phyloP scores from a whole-genome alignment of 2,888 invertebrate genomes.

The Esperia sulphurella region DNA sequence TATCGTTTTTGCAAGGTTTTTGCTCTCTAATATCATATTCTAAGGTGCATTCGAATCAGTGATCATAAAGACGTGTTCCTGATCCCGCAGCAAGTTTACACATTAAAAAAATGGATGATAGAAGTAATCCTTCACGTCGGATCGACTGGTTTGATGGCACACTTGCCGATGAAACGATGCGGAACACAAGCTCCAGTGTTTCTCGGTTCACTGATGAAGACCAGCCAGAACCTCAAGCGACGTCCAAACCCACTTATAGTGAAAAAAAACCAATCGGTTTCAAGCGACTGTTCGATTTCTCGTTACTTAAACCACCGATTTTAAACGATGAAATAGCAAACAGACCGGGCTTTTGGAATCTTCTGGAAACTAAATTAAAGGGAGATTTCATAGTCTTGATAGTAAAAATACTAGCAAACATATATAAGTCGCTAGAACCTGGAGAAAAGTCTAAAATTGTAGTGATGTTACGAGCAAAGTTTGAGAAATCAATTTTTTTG shows the following conservation, averaged over 20 bases:
- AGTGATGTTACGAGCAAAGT: conserved; percentile 42
- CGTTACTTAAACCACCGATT: conserved; percentile 51
- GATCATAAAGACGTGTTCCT: too few relatives aligned
- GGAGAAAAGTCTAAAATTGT: conserved; percentile 52
- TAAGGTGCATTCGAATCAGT: too few relatives aligned
- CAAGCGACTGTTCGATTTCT: conserved; percentile 61
- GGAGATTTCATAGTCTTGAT: conserved; percentile 71
- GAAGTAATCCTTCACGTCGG: conserved; percentile 48
- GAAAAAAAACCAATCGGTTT: conserved; percentile 69
- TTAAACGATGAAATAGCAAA: conserved; percentile 62
- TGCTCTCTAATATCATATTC: too few relatives aligned
- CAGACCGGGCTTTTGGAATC: conserved; percentile 64
- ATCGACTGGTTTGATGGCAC: conserved; percentile 75
- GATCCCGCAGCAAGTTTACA: too few relatives aligned
- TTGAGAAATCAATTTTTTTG: conserved; percentile 53
- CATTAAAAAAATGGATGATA: conserved; percentile 43
- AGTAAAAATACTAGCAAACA: conserved; percentile 56
- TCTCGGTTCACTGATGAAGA: conserved; percentile 51
- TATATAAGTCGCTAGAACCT: conserved; percentile 50
- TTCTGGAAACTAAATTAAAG: conserved; percentile 58
- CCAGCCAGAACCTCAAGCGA: conserved; percentile 24
- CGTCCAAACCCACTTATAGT: conserved; percentile 31
- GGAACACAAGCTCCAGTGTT: conserved; percentile 20
- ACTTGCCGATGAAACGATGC: conserved; percentile 48
- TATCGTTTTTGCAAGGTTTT: too few relatives aligned